A percentile compares a stretch with the other conserved stretches of the same genome.
phyloP scores from a whole-genome alignment of 2,113 vertebrate species.

The Phoenicopterus ruber region DNA sequence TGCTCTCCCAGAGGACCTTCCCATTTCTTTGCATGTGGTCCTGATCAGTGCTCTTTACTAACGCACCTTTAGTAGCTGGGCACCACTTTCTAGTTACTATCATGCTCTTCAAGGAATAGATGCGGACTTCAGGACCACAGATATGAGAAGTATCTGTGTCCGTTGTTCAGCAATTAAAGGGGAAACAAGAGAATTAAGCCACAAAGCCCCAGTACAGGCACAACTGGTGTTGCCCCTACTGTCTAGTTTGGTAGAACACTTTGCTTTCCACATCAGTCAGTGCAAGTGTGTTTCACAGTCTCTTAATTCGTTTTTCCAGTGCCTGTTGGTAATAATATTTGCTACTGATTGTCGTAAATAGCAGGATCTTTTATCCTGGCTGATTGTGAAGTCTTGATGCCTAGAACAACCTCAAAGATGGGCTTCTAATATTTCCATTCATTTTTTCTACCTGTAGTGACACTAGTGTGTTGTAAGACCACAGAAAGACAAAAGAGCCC shows the following conservation, averaged over 20 bases:
- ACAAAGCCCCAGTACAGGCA: background rate
- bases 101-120: background rate
- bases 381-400: background rate
- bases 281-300: background rate
- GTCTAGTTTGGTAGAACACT: background rate
- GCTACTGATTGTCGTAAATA: background rate
- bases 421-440: background rate
- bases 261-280: background rate
- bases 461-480: background rate
- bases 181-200: background rate
- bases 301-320: background rate
- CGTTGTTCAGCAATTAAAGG: background rate
- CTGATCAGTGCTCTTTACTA: background rate
- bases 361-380: background rate
- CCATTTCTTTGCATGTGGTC: background rate
- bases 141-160: background rate
- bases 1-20: background rate
- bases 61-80: background rate
- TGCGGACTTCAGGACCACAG: background rate
- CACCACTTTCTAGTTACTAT: background rate
- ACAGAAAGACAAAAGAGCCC: background rate
- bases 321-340: background rate
- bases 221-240: background rate
- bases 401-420: background rate
- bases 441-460: background rate